Percentiles rank a stretch among this genome's conserved stretches.
These are phyloP conservation scores for Periophthalmus magnuspinnatus DNA, from an alignment of 2,797 vertebrate species.

Conservation along the genomic window DNA sequence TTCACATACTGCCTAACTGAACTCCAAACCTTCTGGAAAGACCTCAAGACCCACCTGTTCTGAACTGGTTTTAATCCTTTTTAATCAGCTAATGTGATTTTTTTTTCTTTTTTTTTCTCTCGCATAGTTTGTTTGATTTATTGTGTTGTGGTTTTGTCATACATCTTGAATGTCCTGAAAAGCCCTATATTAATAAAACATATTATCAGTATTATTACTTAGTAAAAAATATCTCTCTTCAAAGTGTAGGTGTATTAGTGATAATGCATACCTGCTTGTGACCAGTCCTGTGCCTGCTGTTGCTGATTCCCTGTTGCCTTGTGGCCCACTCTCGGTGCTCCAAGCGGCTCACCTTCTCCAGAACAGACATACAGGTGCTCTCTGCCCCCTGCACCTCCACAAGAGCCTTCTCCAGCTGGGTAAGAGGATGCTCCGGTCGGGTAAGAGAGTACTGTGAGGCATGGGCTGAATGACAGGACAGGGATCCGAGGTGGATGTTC, in stretches of 20 bases:
- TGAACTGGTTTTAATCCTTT: no score
- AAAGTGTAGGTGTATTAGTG: not conserved
- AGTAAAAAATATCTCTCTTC: no score
- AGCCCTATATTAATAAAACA: no score
- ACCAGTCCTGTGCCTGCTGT: conserved; percentile 32
- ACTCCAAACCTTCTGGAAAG: no score
- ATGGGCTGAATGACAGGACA: conserved; percentile 43
- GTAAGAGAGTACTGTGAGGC: conserved; percentile 38
- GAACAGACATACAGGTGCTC: conserved; percentile 61
- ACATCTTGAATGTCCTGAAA: no score
- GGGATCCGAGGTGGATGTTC: not conserved
- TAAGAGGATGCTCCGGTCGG: conserved; percentile 70
- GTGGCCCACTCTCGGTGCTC: conserved; percentile 82
- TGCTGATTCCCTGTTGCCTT: conserved; percentile 69
- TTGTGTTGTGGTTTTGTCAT: no score
- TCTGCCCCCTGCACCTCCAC: conserved; percentile 72
- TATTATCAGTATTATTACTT: no score
- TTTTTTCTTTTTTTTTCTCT: no score
- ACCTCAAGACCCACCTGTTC: no score
- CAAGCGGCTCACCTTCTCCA: conserved; percentile 91
- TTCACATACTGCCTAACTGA: no score
- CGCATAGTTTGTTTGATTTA: no score
- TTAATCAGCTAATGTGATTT: no score
- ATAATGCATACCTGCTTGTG: conserved; percentile 35
- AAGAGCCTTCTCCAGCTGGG: conserved; percentile 76